Percentiles rank a stretch among this genome's conserved stretches.
phyloP scores from a whole-genome alignment of 2,113 vertebrate species.

The Penelope pileata region DNA sequence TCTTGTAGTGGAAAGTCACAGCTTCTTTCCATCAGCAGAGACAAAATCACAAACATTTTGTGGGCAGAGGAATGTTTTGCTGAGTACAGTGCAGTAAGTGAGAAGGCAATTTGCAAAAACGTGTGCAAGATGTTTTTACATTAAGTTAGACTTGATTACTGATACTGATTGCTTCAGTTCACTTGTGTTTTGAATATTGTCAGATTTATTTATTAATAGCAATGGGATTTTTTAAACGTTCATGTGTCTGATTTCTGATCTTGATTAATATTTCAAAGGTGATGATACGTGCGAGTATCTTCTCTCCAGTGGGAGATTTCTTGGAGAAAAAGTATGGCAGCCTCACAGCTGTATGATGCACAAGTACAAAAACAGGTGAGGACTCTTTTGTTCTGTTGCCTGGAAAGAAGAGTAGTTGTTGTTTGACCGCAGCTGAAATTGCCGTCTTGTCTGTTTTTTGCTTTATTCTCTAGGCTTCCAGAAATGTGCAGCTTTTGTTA shows the following conservation, averaged over 20 bases:
- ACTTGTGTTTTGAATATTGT: neutral
- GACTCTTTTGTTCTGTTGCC: neutral
- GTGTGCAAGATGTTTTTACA: neutral
- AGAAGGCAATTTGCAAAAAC: neutral
- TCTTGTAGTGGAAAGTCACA: neutral
- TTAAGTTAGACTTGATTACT: neutral
- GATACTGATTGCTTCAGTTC: neutral
- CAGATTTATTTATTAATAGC: neutral
- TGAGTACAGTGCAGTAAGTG: neutral
- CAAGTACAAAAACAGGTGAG: constrained; percentile 93
- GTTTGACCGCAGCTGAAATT: neutral
- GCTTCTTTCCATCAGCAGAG: neutral
- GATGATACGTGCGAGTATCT: constrained; percentile 94
- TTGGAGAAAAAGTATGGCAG: constrained; percentile 96
- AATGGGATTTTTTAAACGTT: neutral
- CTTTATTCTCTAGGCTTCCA: neutral
- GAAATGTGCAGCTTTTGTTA: neutral
- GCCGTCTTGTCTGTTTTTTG: neutral
- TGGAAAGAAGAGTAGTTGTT: neutral
- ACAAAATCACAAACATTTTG: neutral
- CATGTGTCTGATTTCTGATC: neutral
- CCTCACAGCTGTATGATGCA: constrained; percentile 99
- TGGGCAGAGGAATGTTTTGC: neutral
- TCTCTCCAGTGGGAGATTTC: constrained; percentile 92
- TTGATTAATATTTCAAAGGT: constrained; percentile 76